Base-by-base conservation (phyloP, 2,888 invertebrate genomes). In the Ophonus ardosiacus region DNA sequence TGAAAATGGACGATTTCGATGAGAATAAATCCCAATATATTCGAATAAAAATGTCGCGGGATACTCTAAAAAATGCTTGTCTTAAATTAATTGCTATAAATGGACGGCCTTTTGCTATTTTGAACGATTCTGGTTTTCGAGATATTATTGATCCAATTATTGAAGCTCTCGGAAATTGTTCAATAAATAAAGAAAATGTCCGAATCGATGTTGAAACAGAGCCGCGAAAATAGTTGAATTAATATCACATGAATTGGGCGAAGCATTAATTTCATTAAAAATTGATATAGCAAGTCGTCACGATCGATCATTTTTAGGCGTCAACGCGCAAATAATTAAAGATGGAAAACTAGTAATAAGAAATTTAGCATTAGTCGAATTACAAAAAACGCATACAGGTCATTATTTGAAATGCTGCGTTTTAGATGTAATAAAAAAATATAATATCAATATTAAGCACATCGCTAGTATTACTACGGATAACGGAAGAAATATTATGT, bases 141-240 rank as follows among this genome's bases (percentile, higher is more conserved):
- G 15, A 63, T n/a, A 63, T 63, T n/a, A 63, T 63, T 17, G 15
- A 63, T 63, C 63, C 63, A 63, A 63, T 63, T 18, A 63, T 63
- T 63, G 8, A 8, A 8, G 63, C 13, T 4, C 15, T 63, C 8
- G 15, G 63, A 8, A 21, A 63, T 63, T 63, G 8, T 63, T 21
- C 63, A n/a, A 21, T 63, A n/a, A 63, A 63, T 63, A 17, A 17
- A n/a, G 63, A 63, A 63, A 63, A 63, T 63, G 15, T 63, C 1
- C 8, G 15, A 63, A 63, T n/a, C 6, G 10, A 24, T 24, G 24
- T 24, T 24, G 24, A 24, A 24, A 24, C 24, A 24, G 24, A 24
- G 24, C 24, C 3, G 24, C 24, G 24, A 24, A 24, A 24, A 24
- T 24, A 24, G 3, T 24, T 24, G 24, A 24, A 24, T 24, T 24